Evolutionary conservation across 2,797 vertebrate species (phyloP).

Genomic region (Pangasius macronema): DNA sequence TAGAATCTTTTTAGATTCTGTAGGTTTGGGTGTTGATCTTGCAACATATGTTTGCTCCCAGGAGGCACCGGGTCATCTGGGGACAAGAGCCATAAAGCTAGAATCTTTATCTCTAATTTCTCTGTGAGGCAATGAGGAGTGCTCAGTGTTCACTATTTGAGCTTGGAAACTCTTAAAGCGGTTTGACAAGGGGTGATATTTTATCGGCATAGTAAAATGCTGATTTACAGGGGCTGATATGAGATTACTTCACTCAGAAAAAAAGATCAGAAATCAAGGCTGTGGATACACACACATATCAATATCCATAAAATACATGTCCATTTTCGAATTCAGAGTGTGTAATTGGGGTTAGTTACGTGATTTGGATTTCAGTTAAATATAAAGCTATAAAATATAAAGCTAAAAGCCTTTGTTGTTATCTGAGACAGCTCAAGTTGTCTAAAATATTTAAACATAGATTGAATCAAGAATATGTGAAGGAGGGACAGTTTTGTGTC

Average conservation of each 20-base stretch:
- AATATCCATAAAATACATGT: neutral
- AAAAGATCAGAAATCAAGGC: slow-evolving; percentile 28
- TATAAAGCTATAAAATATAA: neutral
- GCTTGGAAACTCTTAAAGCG: slow-evolving; percentile 23
- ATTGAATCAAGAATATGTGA: slow-evolving; percentile 24
- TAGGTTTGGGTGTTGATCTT: slow-evolving; percentile 44
- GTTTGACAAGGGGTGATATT: slow-evolving; percentile 31
- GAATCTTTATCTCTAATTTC: slow-evolving; percentile 67
- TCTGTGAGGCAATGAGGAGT: slow-evolving; percentile 56
- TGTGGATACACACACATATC: neutral
- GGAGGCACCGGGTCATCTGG: slow-evolving; percentile 57
- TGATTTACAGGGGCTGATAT: slow-evolving; percentile 35
- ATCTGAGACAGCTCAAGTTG: neutral
- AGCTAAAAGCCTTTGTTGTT: neutral
- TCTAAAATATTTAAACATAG: slow-evolving; percentile 10
- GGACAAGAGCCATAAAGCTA: slow-evolving; percentile 66
- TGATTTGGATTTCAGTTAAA: neutral
- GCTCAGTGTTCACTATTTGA: slow-evolving; percentile 63
- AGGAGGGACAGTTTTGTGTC: slow-evolving; percentile 16
- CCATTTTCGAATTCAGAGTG: neutral
- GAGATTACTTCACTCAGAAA: slow-evolving; percentile 14
- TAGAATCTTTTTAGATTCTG: slow-evolving; percentile 23
- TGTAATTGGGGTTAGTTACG: neutral
- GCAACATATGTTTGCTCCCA: slow-evolving; percentile 52
- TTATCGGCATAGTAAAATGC: slow-evolving; percentile 32